Conservation (phyloP, 2,113 vertebrate genomes). For the Chascanopsetta lugubris region DNA sequence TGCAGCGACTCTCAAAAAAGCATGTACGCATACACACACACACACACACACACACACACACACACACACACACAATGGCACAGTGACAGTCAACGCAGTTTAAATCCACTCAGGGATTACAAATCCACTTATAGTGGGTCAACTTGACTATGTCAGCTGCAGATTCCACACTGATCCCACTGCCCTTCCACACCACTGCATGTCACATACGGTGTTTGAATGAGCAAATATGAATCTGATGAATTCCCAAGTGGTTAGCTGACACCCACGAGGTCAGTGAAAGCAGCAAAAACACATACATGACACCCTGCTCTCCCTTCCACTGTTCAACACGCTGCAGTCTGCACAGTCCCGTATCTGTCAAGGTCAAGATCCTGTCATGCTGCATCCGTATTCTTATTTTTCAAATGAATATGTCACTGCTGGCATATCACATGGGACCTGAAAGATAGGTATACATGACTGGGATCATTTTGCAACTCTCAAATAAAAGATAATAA, state of each 20-base stretch:
- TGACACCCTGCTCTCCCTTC: neutral
- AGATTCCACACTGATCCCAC: constrained; percentile 56
- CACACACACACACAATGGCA: constrained; percentile 24
- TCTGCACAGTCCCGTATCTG: constrained; percentile 12
- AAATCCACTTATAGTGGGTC: constrained; percentile 77
- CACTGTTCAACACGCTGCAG: constrained; percentile 15
- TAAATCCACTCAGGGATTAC: constrained; percentile 76
- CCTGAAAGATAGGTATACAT: too few relatives aligned
- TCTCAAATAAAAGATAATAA: too few relatives aligned
- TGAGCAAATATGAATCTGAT: constrained; percentile 28
- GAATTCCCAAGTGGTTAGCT: constrained; percentile 34
- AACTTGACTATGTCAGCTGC: constrained; percentile 65
- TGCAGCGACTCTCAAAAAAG: neutral
- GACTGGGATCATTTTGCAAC: too few relatives aligned
- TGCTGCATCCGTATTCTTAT: too few relatives aligned
- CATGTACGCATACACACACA: constrained; percentile 40
- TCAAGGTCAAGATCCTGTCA: too few relatives aligned
- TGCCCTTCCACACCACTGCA: constrained; percentile 45
- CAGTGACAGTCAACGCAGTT: constrained; percentile 69
- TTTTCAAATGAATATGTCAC: too few relatives aligned
- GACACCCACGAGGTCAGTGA: constrained; percentile 2
- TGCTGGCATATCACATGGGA: too few relatives aligned
- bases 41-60: too few relatives aligned
- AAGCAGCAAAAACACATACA: constrained; percentile 5
- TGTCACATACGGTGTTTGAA: constrained; percentile 42